Percentiles rank a stretch among this genome's conserved stretches.
Conservation (phyloP, 2,888 invertebrate species). For the Sarcophaga carnaria region DNA sequence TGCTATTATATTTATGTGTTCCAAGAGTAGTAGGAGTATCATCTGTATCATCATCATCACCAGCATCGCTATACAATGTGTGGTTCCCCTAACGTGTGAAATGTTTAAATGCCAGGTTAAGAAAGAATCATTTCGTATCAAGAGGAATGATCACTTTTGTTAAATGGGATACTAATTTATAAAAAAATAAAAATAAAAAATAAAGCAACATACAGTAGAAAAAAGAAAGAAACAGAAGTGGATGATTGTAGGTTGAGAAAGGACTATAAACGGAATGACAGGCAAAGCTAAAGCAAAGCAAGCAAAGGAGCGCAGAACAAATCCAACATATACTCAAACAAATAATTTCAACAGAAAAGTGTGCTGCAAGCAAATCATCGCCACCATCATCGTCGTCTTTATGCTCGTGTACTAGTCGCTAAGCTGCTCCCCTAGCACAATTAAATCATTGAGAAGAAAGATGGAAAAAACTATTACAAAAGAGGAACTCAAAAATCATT, state of each 20-base stretch:
- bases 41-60: conserved; percentile 19
- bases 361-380: no score
- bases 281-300: no score
- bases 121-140: conserved; percentile 44
- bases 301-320: no score
- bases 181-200: conserved; percentile 9
- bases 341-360: no score
- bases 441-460: no score
- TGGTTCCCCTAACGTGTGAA: conserved; percentile 61
- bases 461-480: no score
- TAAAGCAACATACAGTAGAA: background rate
- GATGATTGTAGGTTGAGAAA: conserved; percentile 1
- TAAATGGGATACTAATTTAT: background rate
- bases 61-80: conserved; percentile 31
- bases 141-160: conserved; percentile 56
- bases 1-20: conserved; percentile 10
- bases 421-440: no score
- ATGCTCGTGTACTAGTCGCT: no score
- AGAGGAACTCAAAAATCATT: no score
- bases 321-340: no score
- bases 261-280: no score
- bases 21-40: conserved; percentile 38
- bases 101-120: conserved; percentile 49
- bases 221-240: background rate
- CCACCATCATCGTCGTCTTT: no score